A percentile compares a stretch with the other conserved stretches of the same genome.
phyloP scores from a whole-genome alignment of 2,888 invertebrate species.

The Cepaea hortensis region DNA sequence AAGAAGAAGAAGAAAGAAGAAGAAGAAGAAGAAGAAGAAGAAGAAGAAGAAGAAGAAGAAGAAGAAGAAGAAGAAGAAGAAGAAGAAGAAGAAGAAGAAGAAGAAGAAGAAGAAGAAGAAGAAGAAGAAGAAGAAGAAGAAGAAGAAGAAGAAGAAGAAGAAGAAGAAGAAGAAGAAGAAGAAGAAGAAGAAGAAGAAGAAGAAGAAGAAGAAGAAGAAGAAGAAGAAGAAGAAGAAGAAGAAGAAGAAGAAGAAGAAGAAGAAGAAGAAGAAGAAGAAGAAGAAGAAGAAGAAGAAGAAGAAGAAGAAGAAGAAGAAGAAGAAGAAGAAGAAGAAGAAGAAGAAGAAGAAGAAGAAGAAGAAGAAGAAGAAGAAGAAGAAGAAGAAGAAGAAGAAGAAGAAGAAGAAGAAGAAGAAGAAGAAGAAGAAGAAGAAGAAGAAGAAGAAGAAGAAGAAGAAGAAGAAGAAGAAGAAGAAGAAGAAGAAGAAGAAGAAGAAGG shows the following conservation, averaged over 20 bases:
- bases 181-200: slow-evolving; percentile 19
- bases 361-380: background rate
- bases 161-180: slow-evolving; percentile 20
- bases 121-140: background rate
- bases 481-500: slow-evolving; percentile 21
- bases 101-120: background rate
- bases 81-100: background rate
- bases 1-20: background rate
- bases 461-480: slow-evolving; percentile 18
- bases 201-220: slow-evolving; percentile 15
- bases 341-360: slow-evolving; percentile 16
- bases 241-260: background rate
- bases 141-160: background rate
- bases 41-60: slow-evolving; percentile 18
- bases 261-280: background rate
- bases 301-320: slow-evolving; percentile 17
- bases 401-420: background rate
- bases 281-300: background rate
- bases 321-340: slow-evolving; percentile 15
- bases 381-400: background rate
- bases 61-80: slow-evolving; percentile 22
- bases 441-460: slow-evolving; percentile 10
- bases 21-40: slow-evolving; percentile 10
- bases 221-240: background rate
- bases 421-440: background rate